Conservation (phyloP, 1,140 invertebrate species). For the Coptotermes formosanus region DNA sequence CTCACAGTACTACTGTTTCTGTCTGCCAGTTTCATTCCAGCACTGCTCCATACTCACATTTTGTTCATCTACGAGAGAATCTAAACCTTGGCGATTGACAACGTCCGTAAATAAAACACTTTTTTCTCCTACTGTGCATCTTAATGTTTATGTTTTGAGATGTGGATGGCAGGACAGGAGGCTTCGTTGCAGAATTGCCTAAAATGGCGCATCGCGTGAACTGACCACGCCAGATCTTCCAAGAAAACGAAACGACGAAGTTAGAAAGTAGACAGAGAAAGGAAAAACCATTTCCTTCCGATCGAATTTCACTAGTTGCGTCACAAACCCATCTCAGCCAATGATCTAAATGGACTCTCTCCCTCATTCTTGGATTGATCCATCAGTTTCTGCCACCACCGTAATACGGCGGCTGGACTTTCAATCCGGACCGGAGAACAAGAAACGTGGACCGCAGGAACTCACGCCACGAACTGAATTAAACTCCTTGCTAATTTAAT, state of each 20-base stretch:
- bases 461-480: not conserved
- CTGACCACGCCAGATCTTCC: not conserved
- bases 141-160: no score
- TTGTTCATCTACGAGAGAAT: no score
- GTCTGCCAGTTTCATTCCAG: no score
- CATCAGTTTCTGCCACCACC: not conserved
- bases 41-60: no score
- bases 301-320: constrained; percentile 15
- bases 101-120: no score
- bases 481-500: not conserved
- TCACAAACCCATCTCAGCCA: constrained; percentile 17
- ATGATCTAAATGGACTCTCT: constrained; percentile 1
- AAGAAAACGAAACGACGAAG: not conserved
- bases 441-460: no score
- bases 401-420: not conserved
- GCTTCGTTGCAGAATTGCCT: no score
- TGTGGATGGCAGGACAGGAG: no score
- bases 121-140: no score
- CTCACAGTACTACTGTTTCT: no score
- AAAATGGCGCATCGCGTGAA: not conserved
- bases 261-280: not conserved
- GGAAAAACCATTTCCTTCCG: not conserved
- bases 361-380: not conserved
- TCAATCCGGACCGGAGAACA: no score
- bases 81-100: no score